Conservation (phyloP, 2,888 invertebrate species). For the Aspidapion aeneum region DNA sequence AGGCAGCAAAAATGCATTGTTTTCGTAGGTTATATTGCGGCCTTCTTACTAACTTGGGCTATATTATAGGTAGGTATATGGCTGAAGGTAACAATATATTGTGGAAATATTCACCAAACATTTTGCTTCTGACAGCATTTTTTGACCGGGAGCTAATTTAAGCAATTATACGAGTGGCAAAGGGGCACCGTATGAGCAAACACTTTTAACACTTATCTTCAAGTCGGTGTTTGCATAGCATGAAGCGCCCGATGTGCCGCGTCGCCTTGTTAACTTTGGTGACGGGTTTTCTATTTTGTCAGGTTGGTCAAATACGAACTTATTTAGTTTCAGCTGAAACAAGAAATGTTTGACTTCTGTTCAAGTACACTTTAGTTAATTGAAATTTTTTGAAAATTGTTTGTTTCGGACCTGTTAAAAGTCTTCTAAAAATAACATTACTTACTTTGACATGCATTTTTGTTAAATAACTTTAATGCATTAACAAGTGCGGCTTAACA, state of each 20-base stretch:
- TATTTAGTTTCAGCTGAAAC: background rate
- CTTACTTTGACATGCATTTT: too few species aligned
- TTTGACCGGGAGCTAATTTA: background rate
- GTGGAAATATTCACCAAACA: background rate
- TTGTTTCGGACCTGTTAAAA: too few species aligned
- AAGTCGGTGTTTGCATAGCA: background rate
- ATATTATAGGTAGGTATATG: too few species aligned
- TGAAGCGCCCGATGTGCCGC: background rate
- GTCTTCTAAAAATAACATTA: too few species aligned
- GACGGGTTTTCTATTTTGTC: background rate
- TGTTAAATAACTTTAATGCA: too few species aligned
- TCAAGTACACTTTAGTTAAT: background rate
- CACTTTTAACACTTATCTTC: background rate
- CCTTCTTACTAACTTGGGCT: too few species aligned
- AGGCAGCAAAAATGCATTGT: too few species aligned
- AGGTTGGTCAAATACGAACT: constrained; percentile 1
- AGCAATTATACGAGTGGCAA: background rate
- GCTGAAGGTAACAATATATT: too few species aligned
- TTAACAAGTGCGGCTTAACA: too few species aligned
- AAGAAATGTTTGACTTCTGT: background rate
- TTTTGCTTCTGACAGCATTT: constrained; percentile 2
- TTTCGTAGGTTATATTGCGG: too few species aligned
- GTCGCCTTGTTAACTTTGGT: background rate
- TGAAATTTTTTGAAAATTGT: background rate
- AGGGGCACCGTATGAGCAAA: background rate